Conservation (phyloP, 2,888 invertebrate species). For the Drosophila paucipuncta region DNA sequence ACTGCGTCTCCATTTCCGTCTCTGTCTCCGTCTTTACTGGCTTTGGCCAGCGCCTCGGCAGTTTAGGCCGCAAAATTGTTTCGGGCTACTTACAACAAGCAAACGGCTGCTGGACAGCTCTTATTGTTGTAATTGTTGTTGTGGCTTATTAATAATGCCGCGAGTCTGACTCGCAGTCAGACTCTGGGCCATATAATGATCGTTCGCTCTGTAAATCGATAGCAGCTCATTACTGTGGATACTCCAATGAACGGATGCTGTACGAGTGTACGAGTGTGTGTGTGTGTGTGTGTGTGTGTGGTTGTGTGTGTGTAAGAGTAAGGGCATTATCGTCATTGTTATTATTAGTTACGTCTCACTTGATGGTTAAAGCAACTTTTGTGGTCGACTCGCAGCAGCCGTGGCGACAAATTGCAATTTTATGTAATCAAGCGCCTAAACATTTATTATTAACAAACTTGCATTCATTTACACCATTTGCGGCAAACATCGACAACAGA, state of each 20-base stretch:
- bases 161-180: slow-evolving; percentile 9
- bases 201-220: slow-evolving; percentile 69
- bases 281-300: not conserved
- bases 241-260: slow-evolving; percentile 11
- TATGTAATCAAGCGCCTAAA: slow-evolving; percentile 80
- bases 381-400: slow-evolving; percentile 46
- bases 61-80: slow-evolving; percentile 80
- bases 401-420: slow-evolving; percentile 63
- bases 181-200: slow-evolving; percentile 53
- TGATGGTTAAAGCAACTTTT: slow-evolving; percentile 59
- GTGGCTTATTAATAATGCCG: slow-evolving; percentile 74
- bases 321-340: slow-evolving; percentile 46
- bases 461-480: slow-evolving; percentile 73
- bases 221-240: slow-evolving; percentile 70
- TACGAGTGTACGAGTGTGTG: no score
- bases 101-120: slow-evolving; percentile 46
- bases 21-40: not conserved
- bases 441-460: slow-evolving; percentile 81
- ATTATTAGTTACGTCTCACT: slow-evolving; percentile 64
- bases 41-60: slow-evolving; percentile 42
- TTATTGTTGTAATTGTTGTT: slow-evolving; percentile 78
- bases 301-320: slow-evolving; percentile 8
- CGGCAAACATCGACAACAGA: slow-evolving; percentile 33
- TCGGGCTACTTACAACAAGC: slow-evolving; percentile 76
- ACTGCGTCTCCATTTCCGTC: slow-evolving; percentile 4